Percentiles rank a stretch among this genome's conserved stretches.
Conservation (phyloP, 92 coral and sea anemone species). For the Bergia sp. region DNA sequence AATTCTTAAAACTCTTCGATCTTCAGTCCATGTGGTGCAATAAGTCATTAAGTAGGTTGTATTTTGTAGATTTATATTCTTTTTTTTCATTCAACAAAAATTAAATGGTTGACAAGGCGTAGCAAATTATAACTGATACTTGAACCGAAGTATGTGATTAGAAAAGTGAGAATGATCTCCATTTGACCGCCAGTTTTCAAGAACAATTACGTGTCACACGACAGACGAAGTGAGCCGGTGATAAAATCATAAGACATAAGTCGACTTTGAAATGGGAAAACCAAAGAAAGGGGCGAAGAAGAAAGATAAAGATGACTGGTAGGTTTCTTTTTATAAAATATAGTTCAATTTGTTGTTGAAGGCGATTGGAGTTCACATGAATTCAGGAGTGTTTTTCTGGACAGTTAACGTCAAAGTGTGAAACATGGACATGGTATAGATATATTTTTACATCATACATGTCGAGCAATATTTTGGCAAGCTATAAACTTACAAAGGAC, state of each 20-base stretch:
- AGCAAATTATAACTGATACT: neutral
- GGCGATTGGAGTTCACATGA: neutral
- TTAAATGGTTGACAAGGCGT: neutral
- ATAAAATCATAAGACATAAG: neutral
- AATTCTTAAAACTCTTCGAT: slow-evolving; percentile 5
- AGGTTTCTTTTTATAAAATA: slow-evolving; percentile 28
- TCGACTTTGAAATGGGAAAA: slow-evolving; percentile 71
- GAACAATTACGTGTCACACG: slow-evolving; percentile 33
- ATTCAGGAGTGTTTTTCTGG: neutral
- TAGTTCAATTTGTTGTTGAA: neutral
- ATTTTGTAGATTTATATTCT: neutral
- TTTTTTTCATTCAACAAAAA: neutral
- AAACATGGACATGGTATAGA: too few relatives aligned
- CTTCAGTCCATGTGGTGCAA: slow-evolving; percentile 28
- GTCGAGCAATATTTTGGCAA: too few relatives aligned
- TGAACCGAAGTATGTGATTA: slow-evolving; percentile 15
- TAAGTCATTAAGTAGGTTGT: neutral
- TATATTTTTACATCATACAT: too few relatives aligned
- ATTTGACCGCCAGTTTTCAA: neutral
- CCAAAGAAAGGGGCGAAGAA: slow-evolving; percentile 92
- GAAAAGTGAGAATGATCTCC: neutral
- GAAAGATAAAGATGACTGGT: slow-evolving; percentile 94
- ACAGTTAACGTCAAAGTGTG: neutral
- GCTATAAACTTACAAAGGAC: too few relatives aligned
- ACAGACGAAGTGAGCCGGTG: neutral